Percentiles rank a stretch among this genome's conserved stretches.
Conservation (phyloP, 2,888 invertebrate genomes). For the Diloba caeruleocephala region DNA sequence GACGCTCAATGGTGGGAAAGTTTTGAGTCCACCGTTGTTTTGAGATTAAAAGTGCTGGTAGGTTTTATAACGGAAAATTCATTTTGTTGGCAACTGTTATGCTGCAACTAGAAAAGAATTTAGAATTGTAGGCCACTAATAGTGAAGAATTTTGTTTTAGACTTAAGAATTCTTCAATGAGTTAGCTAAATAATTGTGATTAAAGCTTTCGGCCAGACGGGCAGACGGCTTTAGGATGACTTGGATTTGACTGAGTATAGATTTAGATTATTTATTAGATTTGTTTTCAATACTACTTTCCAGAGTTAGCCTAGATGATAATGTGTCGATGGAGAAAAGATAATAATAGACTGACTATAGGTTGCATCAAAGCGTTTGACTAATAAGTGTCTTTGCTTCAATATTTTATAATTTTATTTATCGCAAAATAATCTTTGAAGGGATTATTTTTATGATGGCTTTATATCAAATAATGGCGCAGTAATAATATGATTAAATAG, state of each 20-base stretch:
- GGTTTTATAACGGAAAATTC: conserved; percentile 22
- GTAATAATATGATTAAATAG: background rate
- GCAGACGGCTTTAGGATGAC: conserved; percentile 17
- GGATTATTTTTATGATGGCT: background rate
- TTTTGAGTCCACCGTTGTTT: conserved; percentile 52
- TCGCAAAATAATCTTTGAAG: background rate
- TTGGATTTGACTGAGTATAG: conserved; percentile 6
- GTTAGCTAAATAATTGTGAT: conserved; percentile 13
- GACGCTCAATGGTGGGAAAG: conserved; percentile 58
- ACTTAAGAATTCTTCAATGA: conserved; percentile 38
- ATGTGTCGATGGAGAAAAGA: background rate
- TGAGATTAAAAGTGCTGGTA: conserved; percentile 34
- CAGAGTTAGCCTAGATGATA: background rate
- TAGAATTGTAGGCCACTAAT: conserved; percentile 41
- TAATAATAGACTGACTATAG: background rate
- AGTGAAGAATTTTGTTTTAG: conserved; percentile 21
- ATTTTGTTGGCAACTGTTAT: conserved; percentile 40
- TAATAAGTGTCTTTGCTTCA: too few species aligned
- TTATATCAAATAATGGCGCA: background rate
- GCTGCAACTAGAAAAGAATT: conserved; percentile 33
- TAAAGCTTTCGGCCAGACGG: conserved; percentile 22
- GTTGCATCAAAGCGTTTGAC: too few species aligned
- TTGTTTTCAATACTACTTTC: background rate
- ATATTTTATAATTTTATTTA: background rate
- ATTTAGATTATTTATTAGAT: too few species aligned